A percentile compares a stretch with the other conserved stretches of the same genome.
Evolutionary conservation across 2,888 invertebrate genomes (phyloP).

Genomic region (Phalangium opilio): DNA sequence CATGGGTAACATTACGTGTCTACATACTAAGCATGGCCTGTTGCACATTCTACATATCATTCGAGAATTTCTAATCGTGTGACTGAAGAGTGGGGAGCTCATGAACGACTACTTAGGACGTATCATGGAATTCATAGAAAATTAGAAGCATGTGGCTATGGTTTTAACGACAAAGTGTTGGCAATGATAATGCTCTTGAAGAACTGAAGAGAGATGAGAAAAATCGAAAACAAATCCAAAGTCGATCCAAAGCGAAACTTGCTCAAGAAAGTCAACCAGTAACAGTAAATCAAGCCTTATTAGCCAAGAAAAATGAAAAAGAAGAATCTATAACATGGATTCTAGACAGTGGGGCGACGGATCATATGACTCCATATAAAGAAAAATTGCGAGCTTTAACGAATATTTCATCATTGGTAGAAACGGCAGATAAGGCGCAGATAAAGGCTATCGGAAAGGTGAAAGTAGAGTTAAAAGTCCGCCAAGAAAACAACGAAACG

Average conservation of each 20-base stretch:
- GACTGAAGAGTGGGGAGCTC: conserved; percentile 1
- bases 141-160: too few relatives aligned
- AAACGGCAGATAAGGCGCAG: conserved; percentile 5
- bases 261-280: too few relatives aligned
- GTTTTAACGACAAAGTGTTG: too few relatives aligned
- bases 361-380: conserved; percentile 7
- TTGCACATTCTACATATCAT: conserved; percentile 4
- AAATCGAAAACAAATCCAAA: too few relatives aligned
- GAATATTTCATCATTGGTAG: not conserved
- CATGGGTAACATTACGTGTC: conserved; percentile 1
- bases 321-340: conserved; percentile 2
- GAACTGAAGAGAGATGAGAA: too few relatives aligned
- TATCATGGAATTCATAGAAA: not conserved
- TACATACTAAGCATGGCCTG: conserved; percentile 6
- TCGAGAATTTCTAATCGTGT: conserved; percentile 3
- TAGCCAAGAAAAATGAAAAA: too few relatives aligned
- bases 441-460: conserved; percentile 2
- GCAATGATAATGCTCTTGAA: too few relatives aligned
- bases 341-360: conserved; percentile 6
- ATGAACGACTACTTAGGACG: conserved; percentile 2
- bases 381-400: not conserved
- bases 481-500: too few relatives aligned
- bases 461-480: too few relatives aligned
- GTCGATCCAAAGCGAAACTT: too few relatives aligned
- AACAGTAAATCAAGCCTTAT: too few relatives aligned